phyloP scores from a whole-genome alignment of 2,888 invertebrate genomes.

The Microctonus hyperodae region DNA sequence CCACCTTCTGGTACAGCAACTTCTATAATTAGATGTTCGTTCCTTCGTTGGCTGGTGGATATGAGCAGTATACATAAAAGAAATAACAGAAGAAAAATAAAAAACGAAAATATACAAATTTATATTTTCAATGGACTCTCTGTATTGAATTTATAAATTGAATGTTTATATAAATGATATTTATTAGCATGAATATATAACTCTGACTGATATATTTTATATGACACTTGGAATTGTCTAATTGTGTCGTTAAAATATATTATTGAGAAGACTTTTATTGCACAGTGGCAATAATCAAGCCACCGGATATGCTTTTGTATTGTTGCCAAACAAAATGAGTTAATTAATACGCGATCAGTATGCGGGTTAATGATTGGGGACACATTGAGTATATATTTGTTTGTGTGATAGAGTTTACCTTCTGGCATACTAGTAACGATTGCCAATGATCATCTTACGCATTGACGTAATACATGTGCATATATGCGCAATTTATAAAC shows the following conservation, averaged over 20 bases:
- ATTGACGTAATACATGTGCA: conserved; percentile 35
- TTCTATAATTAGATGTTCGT: conserved; percentile 58
- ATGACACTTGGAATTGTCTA: neutral
- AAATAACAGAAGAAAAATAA: neutral
- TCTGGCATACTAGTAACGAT: neutral
- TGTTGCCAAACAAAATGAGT: conserved; percentile 7
- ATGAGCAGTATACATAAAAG: conserved; percentile 4
- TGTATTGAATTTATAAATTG: neutral
- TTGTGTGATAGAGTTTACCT: conserved; percentile 19
- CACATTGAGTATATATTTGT: conserved; percentile 36
- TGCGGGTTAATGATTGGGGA: conserved; percentile 44
- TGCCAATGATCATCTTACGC: conserved; percentile 37
- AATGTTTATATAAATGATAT: neutral
- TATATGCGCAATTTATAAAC: neutral
- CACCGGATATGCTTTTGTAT: conserved; percentile 8
- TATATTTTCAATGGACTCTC: neutral
- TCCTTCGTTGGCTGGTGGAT: conserved; percentile 40
- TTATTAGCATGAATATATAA: neutral
- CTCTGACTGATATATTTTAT: neutral
- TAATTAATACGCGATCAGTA: conserved; percentile 34
- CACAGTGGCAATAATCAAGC: neutral
- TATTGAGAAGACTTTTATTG: conserved; percentile 8
- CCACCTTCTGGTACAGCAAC: conserved; percentile 48
- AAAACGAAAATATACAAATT: neutral
- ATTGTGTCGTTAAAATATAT: conserved; percentile 16